Evolutionary conservation across 1,140 invertebrate species (phyloP).

Genomic region (Aphidius ervi): DNA sequence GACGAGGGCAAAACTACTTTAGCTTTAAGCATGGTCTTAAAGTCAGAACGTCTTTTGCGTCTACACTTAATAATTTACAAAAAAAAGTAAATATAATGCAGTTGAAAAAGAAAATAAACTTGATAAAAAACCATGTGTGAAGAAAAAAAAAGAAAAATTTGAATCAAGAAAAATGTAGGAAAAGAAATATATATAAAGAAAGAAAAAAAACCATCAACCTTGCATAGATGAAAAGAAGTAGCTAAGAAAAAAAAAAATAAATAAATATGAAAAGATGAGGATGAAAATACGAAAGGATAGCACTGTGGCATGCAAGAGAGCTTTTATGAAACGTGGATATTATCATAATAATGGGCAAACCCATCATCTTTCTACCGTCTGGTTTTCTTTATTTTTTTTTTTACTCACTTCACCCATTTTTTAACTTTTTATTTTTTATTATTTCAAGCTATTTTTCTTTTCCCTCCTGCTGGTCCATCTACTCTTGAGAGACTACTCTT

Average conservation of each 20-base stretch:
- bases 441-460: slow-evolving; percentile 6
- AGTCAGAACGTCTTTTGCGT: slow-evolving; percentile 13
- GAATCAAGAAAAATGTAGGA: neutral
- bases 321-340: slow-evolving; percentile 35
- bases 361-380: slow-evolving; percentile 36
- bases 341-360: slow-evolving; percentile 42
- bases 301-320: slow-evolving; percentile 27
- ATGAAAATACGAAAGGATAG: slow-evolving; percentile 20
- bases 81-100: slow-evolving; percentile 4
- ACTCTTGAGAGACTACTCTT: slow-evolving; percentile 15
- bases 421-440: slow-evolving; percentile 11
- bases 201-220: neutral
- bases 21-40: slow-evolving; percentile 20
- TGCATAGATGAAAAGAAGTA: neutral
- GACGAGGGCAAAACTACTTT: slow-evolving; percentile 19
- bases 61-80: slow-evolving; percentile 27
- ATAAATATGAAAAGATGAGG: slow-evolving; percentile 11
- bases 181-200: neutral
- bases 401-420: slow-evolving; percentile 14
- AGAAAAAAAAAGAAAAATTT: slow-evolving; percentile 2
- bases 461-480: slow-evolving; percentile 10
- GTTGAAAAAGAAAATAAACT: slow-evolving; percentile 3
- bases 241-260: slow-evolving; percentile 11
- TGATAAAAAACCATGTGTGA: slow-evolving; percentile 2
- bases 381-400: slow-evolving; percentile 20